Base-by-base conservation (phyloP, 2,888 invertebrate species). In the Tipula vernalis region DNA sequence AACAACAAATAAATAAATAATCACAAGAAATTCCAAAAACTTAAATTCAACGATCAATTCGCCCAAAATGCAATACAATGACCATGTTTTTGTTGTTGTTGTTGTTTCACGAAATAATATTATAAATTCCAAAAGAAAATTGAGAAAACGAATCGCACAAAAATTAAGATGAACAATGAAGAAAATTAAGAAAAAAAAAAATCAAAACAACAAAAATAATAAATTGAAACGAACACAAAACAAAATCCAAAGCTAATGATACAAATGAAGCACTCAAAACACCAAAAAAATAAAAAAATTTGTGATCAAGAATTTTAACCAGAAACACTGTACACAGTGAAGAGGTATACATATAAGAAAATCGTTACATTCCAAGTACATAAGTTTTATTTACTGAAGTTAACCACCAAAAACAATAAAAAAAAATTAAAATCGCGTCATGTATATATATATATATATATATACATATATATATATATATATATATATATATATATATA, bases 31-130 rank as follows among this genome's bases (percentile, higher is more conserved):
- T 71, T 71, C 71, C 71, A 71, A 71, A 51, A 71, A 71, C 71
- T 71, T 28, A 71, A 71, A 71, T 71, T 71, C 71, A 71, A 71
- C 71, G 71, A 71, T 71, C 71, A 71, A 28, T 71, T 71, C 71
- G 71, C 71, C 71, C 71, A 71, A 71, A 71, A 71, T 71, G 71
- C 71, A 71, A 71, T 71, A 71, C 71, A 71, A 71, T 71, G 71
- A 71, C 28, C 71, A 71, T 71, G 71, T 71, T 71, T 71, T 71
- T 71, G 28, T 10, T 71, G 71, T 71, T 71, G 28, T 28, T 71
- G 71, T 51, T 15, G 12, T n/a, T 44, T 51, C 51, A 28, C n/a
- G 51, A 15, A n/a, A 51, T 51, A 28, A 51, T 51, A 51, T n/a
- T 28, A 71, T 28, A 71, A 71, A 71, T 28, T 71, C 71, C 71